phyloP scores from a whole-genome alignment of 2,113 vertebrate species.

The Gulo gulo region DNA sequence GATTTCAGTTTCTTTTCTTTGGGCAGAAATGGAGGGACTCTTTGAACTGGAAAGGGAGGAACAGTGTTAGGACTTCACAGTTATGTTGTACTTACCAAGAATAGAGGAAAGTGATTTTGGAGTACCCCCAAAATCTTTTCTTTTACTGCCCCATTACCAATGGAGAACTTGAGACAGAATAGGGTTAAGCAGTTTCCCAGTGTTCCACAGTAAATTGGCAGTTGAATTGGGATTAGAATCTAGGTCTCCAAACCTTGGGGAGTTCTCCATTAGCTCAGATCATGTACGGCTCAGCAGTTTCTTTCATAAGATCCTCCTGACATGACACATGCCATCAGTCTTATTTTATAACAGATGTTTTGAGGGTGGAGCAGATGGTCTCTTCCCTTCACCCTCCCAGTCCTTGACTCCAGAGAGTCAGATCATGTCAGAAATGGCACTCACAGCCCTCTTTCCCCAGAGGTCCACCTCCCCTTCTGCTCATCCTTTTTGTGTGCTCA shows the following conservation, averaged over 20 bases:
- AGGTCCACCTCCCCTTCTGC: slow-evolving; percentile 46
- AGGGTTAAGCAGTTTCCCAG: slow-evolving; percentile 58
- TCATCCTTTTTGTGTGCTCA: not conserved
- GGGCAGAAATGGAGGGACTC: not conserved
- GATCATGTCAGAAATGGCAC: slow-evolving; percentile 60
- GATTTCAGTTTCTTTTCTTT: slow-evolving; percentile 21
- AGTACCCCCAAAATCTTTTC: not conserved
- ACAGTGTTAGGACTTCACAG: not conserved
- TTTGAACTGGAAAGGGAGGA: slow-evolving; percentile 13
- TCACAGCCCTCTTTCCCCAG: slow-evolving; percentile 26
- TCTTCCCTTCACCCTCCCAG: slow-evolving; percentile 59
- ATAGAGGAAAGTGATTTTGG: not conserved
- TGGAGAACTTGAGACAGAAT: slow-evolving; percentile 52
- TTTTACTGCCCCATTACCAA: slow-evolving; percentile 10
- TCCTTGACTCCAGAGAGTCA: slow-evolving; percentile 52
- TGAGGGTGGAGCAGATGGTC: slow-evolving; percentile 72
- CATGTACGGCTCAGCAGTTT: slow-evolving; percentile 72
- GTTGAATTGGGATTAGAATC: slow-evolving; percentile 73
- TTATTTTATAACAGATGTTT: slow-evolving; percentile 75
- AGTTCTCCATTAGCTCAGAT: slow-evolving; percentile 70
- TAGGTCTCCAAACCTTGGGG: slow-evolving; percentile 73
- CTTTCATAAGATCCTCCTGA: slow-evolving; percentile 70
- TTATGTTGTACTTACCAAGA: not conserved
- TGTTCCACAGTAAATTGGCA: slow-evolving; percentile 65
- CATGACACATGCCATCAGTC: slow-evolving; percentile 78